phyloP scores from a whole-genome alignment of 1,140 invertebrate genomes.

The Heliconius hewitsoni region DNA sequence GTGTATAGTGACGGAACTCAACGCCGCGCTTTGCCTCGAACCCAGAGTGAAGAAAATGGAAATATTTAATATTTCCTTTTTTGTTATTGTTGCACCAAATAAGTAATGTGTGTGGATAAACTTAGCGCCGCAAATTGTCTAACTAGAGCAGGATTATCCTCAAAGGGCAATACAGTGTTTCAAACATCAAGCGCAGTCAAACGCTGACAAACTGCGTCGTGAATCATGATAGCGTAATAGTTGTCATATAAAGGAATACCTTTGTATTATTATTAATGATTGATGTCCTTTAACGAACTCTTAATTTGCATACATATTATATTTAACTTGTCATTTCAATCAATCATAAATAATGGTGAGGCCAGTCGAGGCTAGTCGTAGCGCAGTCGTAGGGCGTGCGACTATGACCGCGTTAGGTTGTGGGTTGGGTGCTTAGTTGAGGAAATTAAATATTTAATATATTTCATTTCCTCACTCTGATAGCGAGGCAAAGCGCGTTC shows the following conservation, averaged over 20 bases:
- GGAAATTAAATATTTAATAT: no score
- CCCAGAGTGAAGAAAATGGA: no score
- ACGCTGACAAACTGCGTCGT: background rate
- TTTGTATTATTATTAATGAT: conserved; percentile 6
- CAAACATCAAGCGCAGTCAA: background rate
- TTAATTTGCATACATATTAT: background rate
- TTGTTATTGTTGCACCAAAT: background rate
- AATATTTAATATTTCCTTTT: no score
- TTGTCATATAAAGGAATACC: background rate
- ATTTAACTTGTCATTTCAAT: background rate
- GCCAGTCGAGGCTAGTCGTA: no score
- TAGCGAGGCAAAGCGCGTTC: no score
- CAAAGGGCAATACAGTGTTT: background rate
- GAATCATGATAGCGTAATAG: background rate
- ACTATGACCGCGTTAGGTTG: no score
- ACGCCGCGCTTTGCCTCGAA: no score
- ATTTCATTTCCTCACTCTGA: no score
- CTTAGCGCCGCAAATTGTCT: background rate
- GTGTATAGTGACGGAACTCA: no score
- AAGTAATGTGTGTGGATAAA: background rate
- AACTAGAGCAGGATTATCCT: background rate
- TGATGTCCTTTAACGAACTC: background rate
- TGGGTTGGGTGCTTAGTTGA: no score
- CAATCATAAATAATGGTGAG: background rate
- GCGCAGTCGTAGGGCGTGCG: no score